A percentile compares a stretch with the other conserved stretches of the same genome.
Evolutionary conservation across 2,797 vertebrate species (phyloP).

Genomic region (Hyperoplus lanceolatus): DNA sequence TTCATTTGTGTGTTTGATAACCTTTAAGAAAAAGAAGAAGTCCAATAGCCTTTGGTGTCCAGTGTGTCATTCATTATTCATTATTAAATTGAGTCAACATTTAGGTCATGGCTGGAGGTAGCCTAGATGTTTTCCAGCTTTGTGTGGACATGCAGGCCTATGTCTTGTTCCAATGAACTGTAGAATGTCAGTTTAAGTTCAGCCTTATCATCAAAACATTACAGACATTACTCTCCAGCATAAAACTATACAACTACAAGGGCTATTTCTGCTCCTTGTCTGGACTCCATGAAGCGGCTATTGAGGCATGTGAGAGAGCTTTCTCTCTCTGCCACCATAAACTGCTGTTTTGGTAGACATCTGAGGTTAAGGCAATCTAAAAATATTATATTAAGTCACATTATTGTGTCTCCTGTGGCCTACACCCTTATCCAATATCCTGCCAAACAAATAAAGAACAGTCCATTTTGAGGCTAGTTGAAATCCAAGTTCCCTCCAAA

Average conservation of each 20-base stretch:
- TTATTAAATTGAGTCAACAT: constrained; percentile 19
- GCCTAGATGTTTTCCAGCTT: background rate
- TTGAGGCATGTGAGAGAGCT: constrained; percentile 25
- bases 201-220: constrained; percentile 18
- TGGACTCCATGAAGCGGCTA: constrained; percentile 22
- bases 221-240: constrained; percentile 33
- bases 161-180: background rate
- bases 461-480: background rate
- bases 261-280: constrained; percentile 45
- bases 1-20: background rate
- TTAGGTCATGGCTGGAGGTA: background rate
- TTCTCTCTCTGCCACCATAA: constrained; percentile 45
- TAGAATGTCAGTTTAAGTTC: constrained; percentile 8
- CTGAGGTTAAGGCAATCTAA: background rate
- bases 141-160: background rate
- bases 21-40: background rate
- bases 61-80: constrained; percentile 31
- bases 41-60: constrained; percentile 4
- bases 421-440: background rate
- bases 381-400: background rate
- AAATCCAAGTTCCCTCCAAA: no score
- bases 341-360: constrained; percentile 18
- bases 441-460: background rate
- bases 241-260: constrained; percentile 20
- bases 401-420: background rate